A percentile compares a stretch with the other conserved stretches of the same genome.
Conservation (phyloP, 53 echinoderm and acorn worm genomes). For the Echinometra lucunter region DNA sequence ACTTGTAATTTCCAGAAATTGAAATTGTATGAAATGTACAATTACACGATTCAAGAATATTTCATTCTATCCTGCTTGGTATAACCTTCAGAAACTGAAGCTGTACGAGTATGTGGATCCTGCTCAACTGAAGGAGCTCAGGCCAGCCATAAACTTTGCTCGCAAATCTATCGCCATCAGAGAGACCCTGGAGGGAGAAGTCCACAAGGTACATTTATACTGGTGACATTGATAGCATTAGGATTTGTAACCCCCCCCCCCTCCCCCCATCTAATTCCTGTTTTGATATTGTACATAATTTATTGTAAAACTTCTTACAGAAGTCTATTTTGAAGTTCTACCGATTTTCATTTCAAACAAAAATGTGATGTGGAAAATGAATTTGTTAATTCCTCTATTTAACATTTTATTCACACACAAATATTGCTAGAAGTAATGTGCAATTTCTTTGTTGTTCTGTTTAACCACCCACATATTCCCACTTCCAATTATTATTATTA, state of each 20-base stretch:
- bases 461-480: too few relatives aligned
- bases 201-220: constrained; percentile 83
- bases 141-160: constrained; percentile 85
- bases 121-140: constrained; percentile 79
- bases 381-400: too few relatives aligned
- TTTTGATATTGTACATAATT: background rate
- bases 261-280: too few relatives aligned
- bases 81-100: constrained; percentile 87
- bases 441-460: background rate
- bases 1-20: background rate
- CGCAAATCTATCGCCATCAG: constrained; percentile 92
- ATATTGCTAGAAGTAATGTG: background rate
- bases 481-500: too few relatives aligned
- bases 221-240: background rate
- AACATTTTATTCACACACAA: too few relatives aligned
- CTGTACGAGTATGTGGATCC: constrained; percentile 93
- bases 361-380: background rate
- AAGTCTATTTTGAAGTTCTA: background rate
- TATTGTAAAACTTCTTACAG: background rate
- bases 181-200: constrained; percentile 83
- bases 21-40: background rate
- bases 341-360: background rate
- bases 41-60: background rate
- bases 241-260: too few relatives aligned
- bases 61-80: background rate